A percentile compares a stretch with the other conserved stretches of the same genome.
These are phyloP conservation scores for Parasteatoda lunata DNA, from an alignment of 2,888 invertebrate species.

Conservation along the genomic window DNA sequence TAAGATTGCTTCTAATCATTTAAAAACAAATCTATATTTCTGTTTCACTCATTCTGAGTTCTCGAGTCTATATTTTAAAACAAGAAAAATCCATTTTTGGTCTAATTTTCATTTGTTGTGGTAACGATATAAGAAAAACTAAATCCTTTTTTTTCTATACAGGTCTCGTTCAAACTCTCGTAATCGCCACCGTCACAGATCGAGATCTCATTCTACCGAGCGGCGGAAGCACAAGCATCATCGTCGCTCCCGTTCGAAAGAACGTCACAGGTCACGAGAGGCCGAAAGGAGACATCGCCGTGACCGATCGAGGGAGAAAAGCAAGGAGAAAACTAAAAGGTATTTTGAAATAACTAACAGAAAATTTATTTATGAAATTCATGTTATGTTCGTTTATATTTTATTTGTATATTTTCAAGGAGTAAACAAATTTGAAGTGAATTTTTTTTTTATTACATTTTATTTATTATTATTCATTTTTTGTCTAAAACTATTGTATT, in stretches of 20 bases:
- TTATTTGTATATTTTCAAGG: no score
- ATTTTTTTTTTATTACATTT: no score
- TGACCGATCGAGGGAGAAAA: conserved; percentile 40
- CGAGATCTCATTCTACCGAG: conserved; percentile 67
- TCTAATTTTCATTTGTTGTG: no score
- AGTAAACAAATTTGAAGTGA: no score
- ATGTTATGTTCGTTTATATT: no score
- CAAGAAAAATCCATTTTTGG: no score
- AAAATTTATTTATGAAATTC: background rate
- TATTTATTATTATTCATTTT: no score
- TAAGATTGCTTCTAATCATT: no score
- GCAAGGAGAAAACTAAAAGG: conserved; percentile 41
- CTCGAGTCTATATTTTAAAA: no score
- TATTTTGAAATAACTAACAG: background rate
- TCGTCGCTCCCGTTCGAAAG: conserved; percentile 44
- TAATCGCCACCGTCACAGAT: conserved; percentile 53
- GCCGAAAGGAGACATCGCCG: conserved; percentile 40
- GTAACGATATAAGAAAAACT: background rate
- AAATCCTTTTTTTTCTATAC: background rate
- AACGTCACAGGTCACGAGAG: conserved; percentile 35
- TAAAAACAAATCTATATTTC: no score
- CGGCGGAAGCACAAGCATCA: conserved; percentile 42
- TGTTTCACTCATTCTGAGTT: no score
- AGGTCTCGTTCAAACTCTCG: conserved; percentile 69
- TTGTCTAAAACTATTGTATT: no score